Conservation (phyloP, 1,140 invertebrate species). For the Cydia splendana region DNA sequence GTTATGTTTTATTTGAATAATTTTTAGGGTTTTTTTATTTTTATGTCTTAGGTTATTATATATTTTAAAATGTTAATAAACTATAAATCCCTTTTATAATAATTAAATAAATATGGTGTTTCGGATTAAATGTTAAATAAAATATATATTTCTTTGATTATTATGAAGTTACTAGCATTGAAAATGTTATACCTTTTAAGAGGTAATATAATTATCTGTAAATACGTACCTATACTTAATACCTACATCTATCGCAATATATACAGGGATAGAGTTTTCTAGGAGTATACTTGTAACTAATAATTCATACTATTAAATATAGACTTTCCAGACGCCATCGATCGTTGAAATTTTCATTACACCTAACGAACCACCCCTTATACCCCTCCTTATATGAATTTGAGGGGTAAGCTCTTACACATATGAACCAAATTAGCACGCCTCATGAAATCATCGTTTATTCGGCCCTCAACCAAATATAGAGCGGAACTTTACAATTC, state of each 20-base stretch:
- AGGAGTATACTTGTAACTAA: neutral
- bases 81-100: too few relatives aligned
- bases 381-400: neutral
- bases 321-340: neutral
- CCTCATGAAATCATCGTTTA: neutral
- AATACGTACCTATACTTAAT: too few relatives aligned
- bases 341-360: slow-evolving; percentile 13
- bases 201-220: too few relatives aligned
- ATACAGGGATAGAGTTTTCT: neutral
- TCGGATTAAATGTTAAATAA: too few relatives aligned
- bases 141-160: too few relatives aligned
- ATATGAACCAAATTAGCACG: neutral
- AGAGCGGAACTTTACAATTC: slow-evolving; percentile 8
- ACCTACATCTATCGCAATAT: neutral
- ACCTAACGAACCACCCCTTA: neutral
- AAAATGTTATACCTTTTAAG: too few relatives aligned
- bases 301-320: neutral
- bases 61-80: too few relatives aligned
- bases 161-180: too few relatives aligned
- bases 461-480: neutral
- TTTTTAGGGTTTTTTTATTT: too few relatives aligned
- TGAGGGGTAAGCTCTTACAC: neutral
- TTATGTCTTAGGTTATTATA: too few relatives aligned
- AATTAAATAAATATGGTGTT: too few relatives aligned
- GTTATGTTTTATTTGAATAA: too few relatives aligned